Conservation (phyloP, 2,113 vertebrate genomes). For the Planiliza haematocheilus region DNA sequence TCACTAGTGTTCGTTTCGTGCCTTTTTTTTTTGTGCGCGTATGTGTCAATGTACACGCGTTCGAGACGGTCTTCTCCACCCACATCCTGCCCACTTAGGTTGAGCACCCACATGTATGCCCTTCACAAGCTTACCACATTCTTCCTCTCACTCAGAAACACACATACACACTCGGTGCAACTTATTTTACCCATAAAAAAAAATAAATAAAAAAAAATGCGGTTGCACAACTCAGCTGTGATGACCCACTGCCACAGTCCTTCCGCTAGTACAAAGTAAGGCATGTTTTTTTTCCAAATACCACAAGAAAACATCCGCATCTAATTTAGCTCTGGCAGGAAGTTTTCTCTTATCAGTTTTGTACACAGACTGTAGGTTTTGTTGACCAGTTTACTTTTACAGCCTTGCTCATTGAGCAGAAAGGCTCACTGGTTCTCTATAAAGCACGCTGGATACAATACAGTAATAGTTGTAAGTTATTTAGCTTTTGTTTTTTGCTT, state of each 20-base stretch:
- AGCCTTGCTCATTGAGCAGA: constrained; percentile 14
- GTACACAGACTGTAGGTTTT: constrained; percentile 50
- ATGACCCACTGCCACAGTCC: constrained; percentile 56
- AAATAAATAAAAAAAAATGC: too few species aligned
- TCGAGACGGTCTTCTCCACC: constrained; percentile 50
- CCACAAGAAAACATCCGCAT: constrained; percentile 64
- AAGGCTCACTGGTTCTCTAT: constrained; percentile 2
- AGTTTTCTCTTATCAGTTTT: constrained; percentile 71
- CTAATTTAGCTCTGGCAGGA: constrained; percentile 70
- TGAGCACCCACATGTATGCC: constrained; percentile 62
- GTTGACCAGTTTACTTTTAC: constrained; percentile 52
- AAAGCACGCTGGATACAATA: not conserved
- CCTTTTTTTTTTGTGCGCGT: constrained; percentile 2
- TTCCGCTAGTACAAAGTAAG: constrained; percentile 52
- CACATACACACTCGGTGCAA: constrained; percentile 16
- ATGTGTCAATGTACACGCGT: constrained; percentile 10
- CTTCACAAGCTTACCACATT: constrained; percentile 63
- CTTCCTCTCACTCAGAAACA: constrained; percentile 50
- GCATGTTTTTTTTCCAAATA: constrained; percentile 12
- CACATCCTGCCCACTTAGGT: constrained; percentile 73
- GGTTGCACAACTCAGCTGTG: constrained; percentile 69
- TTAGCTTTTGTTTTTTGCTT: too few species aligned
- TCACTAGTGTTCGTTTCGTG: not conserved
- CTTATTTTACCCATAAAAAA: too few species aligned
- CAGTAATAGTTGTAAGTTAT: too few species aligned